A percentile compares a stretch with the other conserved stretches of the same genome.
Conservation (phyloP, 30 jellyfish, hydroid and myxozoan genomes). For the Nemopilema nomurai region DNA sequence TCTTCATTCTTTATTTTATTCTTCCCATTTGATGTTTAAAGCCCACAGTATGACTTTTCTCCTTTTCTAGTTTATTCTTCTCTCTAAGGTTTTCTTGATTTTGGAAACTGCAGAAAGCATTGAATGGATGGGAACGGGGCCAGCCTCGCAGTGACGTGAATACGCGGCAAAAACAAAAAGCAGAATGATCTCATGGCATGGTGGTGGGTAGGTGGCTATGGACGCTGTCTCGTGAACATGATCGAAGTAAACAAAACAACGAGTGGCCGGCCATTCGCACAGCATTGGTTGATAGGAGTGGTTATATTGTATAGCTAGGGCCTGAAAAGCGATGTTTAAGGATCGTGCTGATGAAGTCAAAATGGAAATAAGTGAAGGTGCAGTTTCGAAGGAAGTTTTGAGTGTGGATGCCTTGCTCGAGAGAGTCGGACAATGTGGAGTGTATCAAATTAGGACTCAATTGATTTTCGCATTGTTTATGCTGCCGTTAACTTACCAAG, state of each 20-base stretch:
- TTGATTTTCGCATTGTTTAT: constrained; percentile 58
- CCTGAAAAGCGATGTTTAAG: background rate
- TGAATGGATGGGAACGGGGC: background rate
- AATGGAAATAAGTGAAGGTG: background rate
- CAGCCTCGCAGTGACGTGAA: background rate
- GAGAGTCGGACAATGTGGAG: constrained; percentile 81
- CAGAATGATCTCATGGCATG: background rate
- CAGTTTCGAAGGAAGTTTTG: constrained; percentile 1
- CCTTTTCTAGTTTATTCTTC: too few species aligned
- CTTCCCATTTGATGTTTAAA: too few species aligned
- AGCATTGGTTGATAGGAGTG: too few species aligned
- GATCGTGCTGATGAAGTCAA: background rate
- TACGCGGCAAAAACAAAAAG: background rate
- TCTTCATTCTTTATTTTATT: too few species aligned
- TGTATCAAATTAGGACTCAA: constrained; percentile 72
- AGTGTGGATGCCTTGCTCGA: constrained; percentile 51
- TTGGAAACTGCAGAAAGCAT: background rate
- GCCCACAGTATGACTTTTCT: too few species aligned
- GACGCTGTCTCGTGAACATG: background rate
- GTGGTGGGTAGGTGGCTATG: background rate
- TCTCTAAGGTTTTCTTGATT: too few species aligned
- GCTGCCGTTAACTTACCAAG: constrained; percentile 72
- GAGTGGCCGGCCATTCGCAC: too few species aligned
- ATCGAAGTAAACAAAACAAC: background rate
- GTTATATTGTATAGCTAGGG: too few species aligned